Base-by-base conservation (phyloP, 2,797 vertebrate species). In the Hirundo rustica region DNA sequence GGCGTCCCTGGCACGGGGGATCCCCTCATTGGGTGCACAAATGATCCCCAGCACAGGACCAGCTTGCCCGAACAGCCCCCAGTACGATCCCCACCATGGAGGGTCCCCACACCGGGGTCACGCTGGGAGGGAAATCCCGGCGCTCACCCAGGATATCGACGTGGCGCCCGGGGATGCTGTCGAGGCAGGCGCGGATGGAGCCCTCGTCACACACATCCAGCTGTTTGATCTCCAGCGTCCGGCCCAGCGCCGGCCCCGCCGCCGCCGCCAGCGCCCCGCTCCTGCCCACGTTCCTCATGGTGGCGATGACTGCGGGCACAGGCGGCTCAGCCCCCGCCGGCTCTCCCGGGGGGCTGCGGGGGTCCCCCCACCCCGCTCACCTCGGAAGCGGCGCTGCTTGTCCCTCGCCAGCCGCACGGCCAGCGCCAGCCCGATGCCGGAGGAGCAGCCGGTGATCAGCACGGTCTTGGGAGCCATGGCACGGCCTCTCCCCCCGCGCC, bases 191-290 rank as follows among this genome's bases (percentile, higher is more conserved):
- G 11, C 97, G 97, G 89, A 99, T 98, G 2, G 98, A 98, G 67
- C 97, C 91, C 18, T 98, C 98, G 4, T 76, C 98, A 7, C 98
- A 98, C 72, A 98, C 98, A 2, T 98, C 98, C 87, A 98, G 83
- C 32, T 97, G 96, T 18, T 83, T 88, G 88, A 96, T 95, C 89
- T 95, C 94, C 92, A 96, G 93, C 5, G 96, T 96, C 75, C 68
- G 9, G 40, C 97, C 97, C 34, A 98, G 97, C 1, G 93, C 79
- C 9, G 97, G 96, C 32, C 98, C 98, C 1, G 97, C 98, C 2
- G 97, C 98, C 21, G 97, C 98, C 84, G 97, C 95, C 80, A 98
- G 94, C 61, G 97, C 97, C 27, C 97, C 97, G 34, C 97, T 97
- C 83, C 97, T 97, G 82, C 97, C 96, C 95, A 98, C 96, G 57